A percentile compares a stretch with the other conserved stretches of the same genome.
Evolutionary conservation across 2,888 invertebrate genomes (phyloP).

Genomic region (Tetranychus truncatus): DNA sequence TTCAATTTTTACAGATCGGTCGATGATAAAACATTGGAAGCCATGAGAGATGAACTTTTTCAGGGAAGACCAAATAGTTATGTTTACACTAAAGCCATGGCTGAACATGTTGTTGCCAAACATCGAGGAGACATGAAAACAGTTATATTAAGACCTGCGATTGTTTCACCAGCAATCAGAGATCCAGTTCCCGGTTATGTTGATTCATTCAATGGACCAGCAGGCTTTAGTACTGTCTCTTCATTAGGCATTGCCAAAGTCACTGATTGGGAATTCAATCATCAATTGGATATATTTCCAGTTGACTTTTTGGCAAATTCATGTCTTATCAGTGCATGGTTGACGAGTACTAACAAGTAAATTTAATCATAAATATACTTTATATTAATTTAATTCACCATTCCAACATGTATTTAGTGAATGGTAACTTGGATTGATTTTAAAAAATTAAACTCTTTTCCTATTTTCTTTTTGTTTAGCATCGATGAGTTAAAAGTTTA

Average conservation of each 20-base stretch:
- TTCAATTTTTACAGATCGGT: slow-evolving; percentile 9
- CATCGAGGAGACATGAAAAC: slow-evolving; percentile 36
- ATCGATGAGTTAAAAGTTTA: slow-evolving; percentile 2
- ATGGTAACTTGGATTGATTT: no score
- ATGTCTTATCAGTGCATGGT: slow-evolving; percentile 31
- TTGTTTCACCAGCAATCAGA: slow-evolving; percentile 68
- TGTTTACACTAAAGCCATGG: slow-evolving; percentile 67
- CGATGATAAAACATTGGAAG: slow-evolving; percentile 2
- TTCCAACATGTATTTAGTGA: no score
- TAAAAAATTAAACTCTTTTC: no score
- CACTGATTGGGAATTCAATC: slow-evolving; percentile 31
- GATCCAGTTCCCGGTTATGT: slow-evolving; percentile 35
- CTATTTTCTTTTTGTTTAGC: background rate
- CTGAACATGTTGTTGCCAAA: slow-evolving; percentile 57
- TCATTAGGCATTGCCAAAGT: slow-evolving; percentile 31
- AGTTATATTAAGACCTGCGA: slow-evolving; percentile 37
- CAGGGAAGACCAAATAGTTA: slow-evolving; percentile 65
- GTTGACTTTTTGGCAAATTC: slow-evolving; percentile 30
- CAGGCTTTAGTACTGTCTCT: slow-evolving; percentile 13
- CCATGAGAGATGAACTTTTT: slow-evolving; percentile 36
- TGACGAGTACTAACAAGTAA: background rate
- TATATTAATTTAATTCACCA: no score
- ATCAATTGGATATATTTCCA: slow-evolving; percentile 34
- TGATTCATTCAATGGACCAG: slow-evolving; percentile 2
- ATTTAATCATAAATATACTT: no score